Percentiles rank a stretch among this genome's conserved stretches.
Evolutionary conservation across 2,797 vertebrate species (phyloP).

Genomic region (Aselliscus stoliczkanus): DNA sequence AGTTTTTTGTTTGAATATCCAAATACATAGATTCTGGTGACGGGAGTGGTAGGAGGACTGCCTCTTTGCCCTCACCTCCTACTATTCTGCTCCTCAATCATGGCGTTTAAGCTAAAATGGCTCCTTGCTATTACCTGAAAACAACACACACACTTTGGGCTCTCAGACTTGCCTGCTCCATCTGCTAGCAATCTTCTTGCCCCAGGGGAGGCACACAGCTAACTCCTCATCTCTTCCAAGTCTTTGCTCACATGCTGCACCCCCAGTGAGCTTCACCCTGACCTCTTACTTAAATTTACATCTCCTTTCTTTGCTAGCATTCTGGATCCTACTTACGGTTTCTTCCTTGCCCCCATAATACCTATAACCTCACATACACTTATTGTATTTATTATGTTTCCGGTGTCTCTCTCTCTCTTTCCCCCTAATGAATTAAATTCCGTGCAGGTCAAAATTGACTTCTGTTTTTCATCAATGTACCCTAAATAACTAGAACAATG

Average conservation of each 20-base stretch:
- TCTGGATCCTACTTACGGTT: background rate
- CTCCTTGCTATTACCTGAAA: background rate
- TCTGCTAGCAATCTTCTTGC: background rate
- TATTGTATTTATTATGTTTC: background rate
- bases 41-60: background rate
- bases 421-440: background rate
- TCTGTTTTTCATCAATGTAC: background rate
- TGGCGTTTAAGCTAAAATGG: background rate
- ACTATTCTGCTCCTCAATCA: background rate
- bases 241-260: background rate
- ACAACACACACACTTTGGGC: background rate
- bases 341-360: background rate
- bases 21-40: background rate
- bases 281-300: background rate
- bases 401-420: background rate
- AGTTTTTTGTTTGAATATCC: background rate
- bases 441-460: background rate
- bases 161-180: background rate
- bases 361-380: background rate
- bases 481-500: background rate
- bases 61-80: background rate
- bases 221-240: background rate
- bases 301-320: background rate
- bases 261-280: background rate
- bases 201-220: background rate